A percentile compares a stretch with the other conserved stretches of the same genome.
phyloP scores from a whole-genome alignment of 2,113 vertebrate genomes.

The Smithornis capensis region DNA sequence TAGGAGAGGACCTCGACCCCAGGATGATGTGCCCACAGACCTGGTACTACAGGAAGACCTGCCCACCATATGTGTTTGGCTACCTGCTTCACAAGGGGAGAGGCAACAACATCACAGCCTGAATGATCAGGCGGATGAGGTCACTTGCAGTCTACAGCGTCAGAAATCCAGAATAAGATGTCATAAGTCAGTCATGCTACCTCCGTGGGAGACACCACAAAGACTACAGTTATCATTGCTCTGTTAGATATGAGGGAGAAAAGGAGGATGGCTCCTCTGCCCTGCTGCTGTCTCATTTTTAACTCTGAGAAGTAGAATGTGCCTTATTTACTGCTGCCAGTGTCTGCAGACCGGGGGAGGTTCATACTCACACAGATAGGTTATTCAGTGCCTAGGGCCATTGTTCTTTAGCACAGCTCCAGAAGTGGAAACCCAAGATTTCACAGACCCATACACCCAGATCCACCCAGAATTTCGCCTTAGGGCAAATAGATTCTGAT shows the following conservation, averaged over 20 bases:
- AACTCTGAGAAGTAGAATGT: neutral
- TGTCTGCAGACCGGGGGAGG: neutral
- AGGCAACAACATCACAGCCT: neutral
- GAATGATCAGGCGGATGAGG: neutral
- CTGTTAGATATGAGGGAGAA: neutral
- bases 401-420: neutral
- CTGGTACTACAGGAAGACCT: neutral
- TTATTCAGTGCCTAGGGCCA: neutral
- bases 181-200: neutral
- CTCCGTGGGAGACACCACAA: fast-evolving
- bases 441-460: neutral
- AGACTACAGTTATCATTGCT: neutral
- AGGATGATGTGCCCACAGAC: neutral
- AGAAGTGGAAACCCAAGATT: neutral
- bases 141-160: neutral
- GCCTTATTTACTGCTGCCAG: neutral
- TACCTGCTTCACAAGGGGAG: neutral
- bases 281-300: neutral
- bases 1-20: neutral
- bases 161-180: neutral
- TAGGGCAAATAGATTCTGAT: neutral
- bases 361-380: neutral
- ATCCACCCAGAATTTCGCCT: neutral
- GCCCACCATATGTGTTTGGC: neutral
- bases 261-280: neutral